phyloP scores from a whole-genome alignment of 2,888 invertebrate species.

The Cataglyphis albicans region DNA sequence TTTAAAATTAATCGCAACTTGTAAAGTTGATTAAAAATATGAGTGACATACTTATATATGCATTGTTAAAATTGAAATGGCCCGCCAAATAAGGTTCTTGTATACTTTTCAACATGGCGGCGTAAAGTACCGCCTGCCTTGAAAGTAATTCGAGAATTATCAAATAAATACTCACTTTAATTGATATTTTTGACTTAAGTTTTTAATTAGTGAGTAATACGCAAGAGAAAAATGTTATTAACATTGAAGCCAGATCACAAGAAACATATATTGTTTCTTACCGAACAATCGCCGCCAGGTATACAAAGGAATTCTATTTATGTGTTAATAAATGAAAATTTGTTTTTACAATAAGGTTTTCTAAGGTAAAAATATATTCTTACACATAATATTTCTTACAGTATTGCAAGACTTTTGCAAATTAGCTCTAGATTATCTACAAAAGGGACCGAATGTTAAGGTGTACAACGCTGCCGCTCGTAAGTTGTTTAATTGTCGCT shows the following conservation, averaged over 20 bases:
- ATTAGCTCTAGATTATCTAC: slow-evolving; percentile 89
- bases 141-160: not conserved
- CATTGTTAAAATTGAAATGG: not conserved
- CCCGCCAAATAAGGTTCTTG: not conserved
- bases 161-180: not conserved
- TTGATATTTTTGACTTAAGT: not conserved
- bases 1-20: not conserved
- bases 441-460: slow-evolving; percentile 89
- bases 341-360: slow-evolving; percentile 52
- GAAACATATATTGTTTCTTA: slow-evolving; percentile 87
- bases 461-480: slow-evolving; percentile 89
- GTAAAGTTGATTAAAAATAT: not conserved
- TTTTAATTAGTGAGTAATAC: not conserved
- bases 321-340: slow-evolving; percentile 32
- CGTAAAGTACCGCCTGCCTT: not conserved
- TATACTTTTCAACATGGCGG: slow-evolving; percentile 5
- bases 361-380: slow-evolving; percentile 71
- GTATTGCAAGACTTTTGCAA: slow-evolving; percentile 91
- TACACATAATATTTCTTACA: slow-evolving; percentile 76
- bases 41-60: not conserved
- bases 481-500: slow-evolving; percentile 78
- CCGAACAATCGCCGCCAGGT: slow-evolving; percentile 87
- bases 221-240: slow-evolving; percentile 67
- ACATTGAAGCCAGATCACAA: slow-evolving; percentile 87
- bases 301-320: slow-evolving; percentile 1